Percentiles rank a stretch among this genome's conserved stretches.
Conservation (phyloP, 2,888 invertebrate species). For the Limnephilus marmoratus region DNA sequence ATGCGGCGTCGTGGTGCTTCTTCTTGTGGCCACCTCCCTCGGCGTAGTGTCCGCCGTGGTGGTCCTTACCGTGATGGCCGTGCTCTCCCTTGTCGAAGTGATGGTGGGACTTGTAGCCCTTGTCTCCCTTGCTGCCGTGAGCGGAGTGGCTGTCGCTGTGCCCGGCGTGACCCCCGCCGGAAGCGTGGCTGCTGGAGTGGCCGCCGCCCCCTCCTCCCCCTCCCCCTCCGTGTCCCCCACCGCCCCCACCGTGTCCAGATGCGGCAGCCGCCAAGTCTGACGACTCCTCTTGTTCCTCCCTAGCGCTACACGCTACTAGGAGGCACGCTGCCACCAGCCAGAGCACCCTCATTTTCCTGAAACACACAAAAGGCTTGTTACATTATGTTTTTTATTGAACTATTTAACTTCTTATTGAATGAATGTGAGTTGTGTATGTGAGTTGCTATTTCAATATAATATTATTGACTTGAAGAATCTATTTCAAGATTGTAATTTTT, state of each 20-base stretch:
- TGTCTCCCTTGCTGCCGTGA: conserved; percentile 87
- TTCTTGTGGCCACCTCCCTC: conserved; percentile 90
- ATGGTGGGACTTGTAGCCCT: conserved; percentile 86
- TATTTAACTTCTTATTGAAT: neutral
- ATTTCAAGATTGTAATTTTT: neutral
- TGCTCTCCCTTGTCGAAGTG: conserved; percentile 88
- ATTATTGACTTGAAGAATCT: neutral
- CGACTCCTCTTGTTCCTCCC: conserved; percentile 70
- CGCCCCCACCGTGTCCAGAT: neutral
- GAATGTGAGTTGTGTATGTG: neutral
- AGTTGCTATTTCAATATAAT: neutral
- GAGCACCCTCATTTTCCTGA: conserved; percentile 72
- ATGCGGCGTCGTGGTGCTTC: conserved; percentile 86
- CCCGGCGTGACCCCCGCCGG: conserved; percentile 84
- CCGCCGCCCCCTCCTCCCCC: conserved; percentile 80
- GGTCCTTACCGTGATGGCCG: conserved; percentile 87
- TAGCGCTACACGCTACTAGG: conserved; percentile 69
- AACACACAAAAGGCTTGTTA: conserved; percentile 51
- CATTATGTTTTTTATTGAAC: neutral
- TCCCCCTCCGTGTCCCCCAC: conserved; percentile 81
- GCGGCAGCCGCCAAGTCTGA: conserved; percentile 73
- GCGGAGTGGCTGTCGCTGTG: conserved; percentile 83
- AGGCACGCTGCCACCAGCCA: conserved; percentile 71
- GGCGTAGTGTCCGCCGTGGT: conserved; percentile 86
- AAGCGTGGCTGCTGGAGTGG: conserved; percentile 77